A percentile compares a stretch with the other conserved stretches of the same genome.
Conservation (phyloP, 2,113 vertebrate species). For the Pholis gunnellus region DNA sequence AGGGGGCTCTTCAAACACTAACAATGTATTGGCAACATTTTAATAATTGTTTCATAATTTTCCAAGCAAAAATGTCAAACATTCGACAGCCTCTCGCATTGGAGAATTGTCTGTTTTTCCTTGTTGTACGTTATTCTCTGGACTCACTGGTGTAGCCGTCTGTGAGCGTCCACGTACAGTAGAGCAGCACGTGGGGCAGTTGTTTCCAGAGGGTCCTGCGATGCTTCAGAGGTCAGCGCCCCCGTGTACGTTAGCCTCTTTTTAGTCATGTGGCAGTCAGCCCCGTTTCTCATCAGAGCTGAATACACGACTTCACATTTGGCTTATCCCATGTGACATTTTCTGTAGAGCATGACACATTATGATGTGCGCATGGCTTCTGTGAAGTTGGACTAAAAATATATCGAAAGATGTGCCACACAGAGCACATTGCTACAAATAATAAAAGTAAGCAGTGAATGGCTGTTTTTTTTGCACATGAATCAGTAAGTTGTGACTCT, state of each 20-base stretch:
- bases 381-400: not conserved
- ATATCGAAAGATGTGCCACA: not conserved
- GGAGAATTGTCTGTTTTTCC: too few species aligned
- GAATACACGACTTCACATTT: not conserved
- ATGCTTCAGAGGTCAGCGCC: slow-evolving; percentile 25
- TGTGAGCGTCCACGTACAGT: not conserved
- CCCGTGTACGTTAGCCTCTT: not conserved
- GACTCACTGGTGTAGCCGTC: not conserved
- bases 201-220: not conserved
- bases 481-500: not conserved
- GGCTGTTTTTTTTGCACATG: not conserved
- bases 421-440: not conserved
- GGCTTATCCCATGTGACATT: slow-evolving; percentile 1
- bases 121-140: not conserved
- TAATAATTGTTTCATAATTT: not conserved
- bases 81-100: not conserved
- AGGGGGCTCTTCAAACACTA: not conserved
- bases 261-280: slow-evolving; percentile 7
- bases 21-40: not conserved
- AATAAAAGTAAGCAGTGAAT: not conserved
- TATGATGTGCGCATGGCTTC: not conserved
- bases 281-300: not conserved
- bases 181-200: not conserved
- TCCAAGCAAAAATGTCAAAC: not conserved
- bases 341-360: not conserved